These are phyloP conservation scores for Rousettus madagascariensis DNA, from an alignment of 2,797 vertebrate genomes.

Conservation along the genomic window DNA sequence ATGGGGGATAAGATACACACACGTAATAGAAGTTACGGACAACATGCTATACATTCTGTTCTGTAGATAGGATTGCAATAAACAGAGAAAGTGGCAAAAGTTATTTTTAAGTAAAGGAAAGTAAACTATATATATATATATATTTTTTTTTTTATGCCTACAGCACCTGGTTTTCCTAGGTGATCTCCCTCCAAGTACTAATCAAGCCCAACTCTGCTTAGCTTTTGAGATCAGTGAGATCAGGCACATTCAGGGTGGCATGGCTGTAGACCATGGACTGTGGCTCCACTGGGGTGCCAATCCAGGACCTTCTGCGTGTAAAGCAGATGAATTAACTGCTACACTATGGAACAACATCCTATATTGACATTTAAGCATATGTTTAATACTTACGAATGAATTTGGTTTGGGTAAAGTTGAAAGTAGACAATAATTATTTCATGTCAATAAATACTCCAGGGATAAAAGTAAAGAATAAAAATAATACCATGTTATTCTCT, in stretches of 20 bases:
- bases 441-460: not conserved
- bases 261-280: no score
- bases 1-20: not conserved
- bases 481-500: not conserved
- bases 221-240: no score
- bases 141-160: no score
- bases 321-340: no score
- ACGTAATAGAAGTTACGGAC: not conserved
- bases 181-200: no score
- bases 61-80: not conserved
- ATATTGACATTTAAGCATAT: not conserved
- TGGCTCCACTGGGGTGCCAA: no score
- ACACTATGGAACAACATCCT: no score
- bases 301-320: no score
- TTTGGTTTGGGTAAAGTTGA: not conserved
- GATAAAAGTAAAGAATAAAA: not conserved
- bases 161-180: no score
- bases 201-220: no score
- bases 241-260: no score
- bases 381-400: not conserved
- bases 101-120: not conserved
- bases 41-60: not conserved
- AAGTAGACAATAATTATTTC: not conserved
- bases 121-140: not conserved
- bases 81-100: not conserved